These are phyloP conservation scores for Oscheius sp. DNA, from an alignment of 1,140 invertebrate species.

Conservation along the genomic window DNA sequence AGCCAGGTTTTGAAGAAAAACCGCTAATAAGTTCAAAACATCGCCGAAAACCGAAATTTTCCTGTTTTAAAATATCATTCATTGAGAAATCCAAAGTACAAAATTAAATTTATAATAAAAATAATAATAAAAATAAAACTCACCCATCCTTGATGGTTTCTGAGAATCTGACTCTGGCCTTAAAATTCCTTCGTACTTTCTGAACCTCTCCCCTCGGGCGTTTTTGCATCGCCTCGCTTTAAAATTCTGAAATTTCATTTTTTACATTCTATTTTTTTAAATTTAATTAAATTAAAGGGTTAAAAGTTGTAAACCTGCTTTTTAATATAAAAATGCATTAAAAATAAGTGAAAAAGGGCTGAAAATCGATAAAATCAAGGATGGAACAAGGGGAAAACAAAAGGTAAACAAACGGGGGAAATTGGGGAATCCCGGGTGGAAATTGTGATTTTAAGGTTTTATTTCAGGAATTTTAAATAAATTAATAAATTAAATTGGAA, in stretches of 20 bases:
- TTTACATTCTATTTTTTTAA: too few species aligned
- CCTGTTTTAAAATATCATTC: too few species aligned
- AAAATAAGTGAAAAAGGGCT: not conserved
- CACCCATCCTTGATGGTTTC: not conserved
- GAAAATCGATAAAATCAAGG: not conserved
- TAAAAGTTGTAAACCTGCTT: not conserved
- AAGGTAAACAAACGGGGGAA: not conserved
- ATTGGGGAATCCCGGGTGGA: not conserved
- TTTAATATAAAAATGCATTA: not conserved
- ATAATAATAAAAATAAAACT: not conserved
- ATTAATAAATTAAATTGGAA: too few species aligned
- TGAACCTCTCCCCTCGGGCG: not conserved
- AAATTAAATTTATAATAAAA: constrained; percentile 1
- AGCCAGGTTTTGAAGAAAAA: too few species aligned
- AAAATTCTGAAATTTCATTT: not conserved
- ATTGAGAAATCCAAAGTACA: too few species aligned
- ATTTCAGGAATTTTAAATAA: too few species aligned
- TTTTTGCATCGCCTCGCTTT: not conserved
- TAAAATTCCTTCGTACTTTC: not conserved
- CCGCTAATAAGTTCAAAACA: too few species aligned
- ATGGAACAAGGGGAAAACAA: not conserved
- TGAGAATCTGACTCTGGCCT: not conserved
- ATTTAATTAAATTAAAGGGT: not conserved
- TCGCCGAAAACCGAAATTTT: too few species aligned
- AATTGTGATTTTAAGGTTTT: too few species aligned